A percentile compares a stretch with the other conserved stretches of the same genome.
phyloP scores from a whole-genome alignment of 2,113 vertebrate genomes.

The Gymnocephalus cernua region DNA sequence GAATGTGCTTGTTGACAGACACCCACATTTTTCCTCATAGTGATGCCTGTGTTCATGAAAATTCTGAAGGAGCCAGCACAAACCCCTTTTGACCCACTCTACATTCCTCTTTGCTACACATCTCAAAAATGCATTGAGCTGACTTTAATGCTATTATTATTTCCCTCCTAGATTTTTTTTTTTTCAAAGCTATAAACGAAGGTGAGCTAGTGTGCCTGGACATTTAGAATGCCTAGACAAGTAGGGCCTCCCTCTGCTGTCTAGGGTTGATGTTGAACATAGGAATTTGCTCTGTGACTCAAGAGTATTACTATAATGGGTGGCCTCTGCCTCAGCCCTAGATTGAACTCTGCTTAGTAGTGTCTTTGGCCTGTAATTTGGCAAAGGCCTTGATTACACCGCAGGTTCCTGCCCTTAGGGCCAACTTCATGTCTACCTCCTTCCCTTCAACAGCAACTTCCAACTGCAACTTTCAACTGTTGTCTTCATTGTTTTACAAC shows the following conservation, averaged over 20 bases:
- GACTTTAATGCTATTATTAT: slow-evolving; percentile 70
- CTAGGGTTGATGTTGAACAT: slow-evolving; percentile 53
- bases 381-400: slow-evolving; percentile 71
- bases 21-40: slow-evolving; percentile 19
- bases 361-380: slow-evolving; percentile 79
- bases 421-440: background rate
- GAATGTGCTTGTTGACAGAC: slow-evolving; percentile 36
- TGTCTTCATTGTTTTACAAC: slow-evolving; percentile 34
- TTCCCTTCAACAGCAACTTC: slow-evolving; percentile 15
- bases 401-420: slow-evolving; percentile 61
- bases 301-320: slow-evolving; percentile 74
- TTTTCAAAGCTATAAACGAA: slow-evolving; percentile 58
- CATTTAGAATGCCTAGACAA: slow-evolving; percentile 56
- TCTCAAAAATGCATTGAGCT: slow-evolving; percentile 69
- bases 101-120: slow-evolving; percentile 71
- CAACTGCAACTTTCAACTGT: slow-evolving; percentile 24
- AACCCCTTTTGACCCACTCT: slow-evolving; percentile 28
- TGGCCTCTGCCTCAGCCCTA: slow-evolving; percentile 65
- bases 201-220: slow-evolving; percentile 1
- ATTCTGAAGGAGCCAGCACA: slow-evolving; percentile 1
- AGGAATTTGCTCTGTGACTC: slow-evolving; percentile 74
- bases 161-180: slow-evolving; percentile 67
- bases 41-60: slow-evolving; percentile 37
- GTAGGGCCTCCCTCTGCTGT: slow-evolving; percentile 45
- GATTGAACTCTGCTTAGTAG: slow-evolving; percentile 68